phyloP scores from a whole-genome alignment of 2,113 vertebrate species.

The Indicator maculatus region DNA sequence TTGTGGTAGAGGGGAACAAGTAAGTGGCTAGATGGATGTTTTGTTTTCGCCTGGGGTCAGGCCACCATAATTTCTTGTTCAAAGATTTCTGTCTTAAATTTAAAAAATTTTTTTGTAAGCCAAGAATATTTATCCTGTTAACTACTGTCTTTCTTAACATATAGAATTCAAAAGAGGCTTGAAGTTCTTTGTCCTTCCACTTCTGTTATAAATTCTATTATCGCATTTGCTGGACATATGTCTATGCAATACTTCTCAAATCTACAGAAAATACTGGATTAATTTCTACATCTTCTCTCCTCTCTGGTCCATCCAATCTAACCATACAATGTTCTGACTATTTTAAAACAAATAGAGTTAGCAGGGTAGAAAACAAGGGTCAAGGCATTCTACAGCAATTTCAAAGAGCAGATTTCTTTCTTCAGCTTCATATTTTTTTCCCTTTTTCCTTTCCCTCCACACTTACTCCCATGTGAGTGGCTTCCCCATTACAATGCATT shows the following conservation, averaged over 20 bases:
- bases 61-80: rapidly evolving
- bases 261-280: background rate
- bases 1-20: rapidly evolving
- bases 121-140: background rate
- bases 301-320: background rate
- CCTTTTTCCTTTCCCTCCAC: background rate
- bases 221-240: background rate
- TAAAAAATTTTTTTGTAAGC: background rate
- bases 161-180: rapidly evolving
- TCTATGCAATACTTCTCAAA: background rate
- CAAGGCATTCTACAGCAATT: background rate
- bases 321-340: background rate
- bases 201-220: background rate
- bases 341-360: background rate
- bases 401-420: background rate
- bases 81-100: background rate
- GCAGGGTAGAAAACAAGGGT: background rate
- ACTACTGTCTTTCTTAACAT: background rate
- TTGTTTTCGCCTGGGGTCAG: background rate
- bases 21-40: background rate
- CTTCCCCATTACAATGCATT: background rate
- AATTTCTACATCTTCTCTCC: background rate
- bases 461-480: background rate
- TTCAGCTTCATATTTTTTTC: background rate
- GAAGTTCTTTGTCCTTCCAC: background rate